phyloP scores from a whole-genome alignment of 2,797 vertebrate genomes.

The Myotis findleyi region DNA sequence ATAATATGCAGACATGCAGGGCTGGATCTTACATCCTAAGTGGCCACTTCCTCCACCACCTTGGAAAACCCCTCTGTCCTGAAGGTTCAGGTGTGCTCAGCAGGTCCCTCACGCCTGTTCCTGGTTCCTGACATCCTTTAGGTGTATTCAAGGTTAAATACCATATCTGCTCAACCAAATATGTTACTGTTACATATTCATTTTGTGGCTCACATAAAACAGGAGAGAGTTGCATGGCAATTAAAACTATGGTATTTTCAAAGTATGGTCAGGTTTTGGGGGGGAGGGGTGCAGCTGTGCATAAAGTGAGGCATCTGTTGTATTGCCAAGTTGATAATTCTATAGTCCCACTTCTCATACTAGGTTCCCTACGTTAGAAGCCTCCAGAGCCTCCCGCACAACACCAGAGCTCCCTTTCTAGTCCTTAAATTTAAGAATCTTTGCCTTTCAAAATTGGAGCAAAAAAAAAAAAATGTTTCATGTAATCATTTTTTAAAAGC shows the following conservation, averaged over 20 bases:
- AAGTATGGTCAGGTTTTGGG: not conserved
- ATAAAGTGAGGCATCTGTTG: constrained; percentile 33
- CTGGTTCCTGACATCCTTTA: not conserved
- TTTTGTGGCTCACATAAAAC: constrained; percentile 45
- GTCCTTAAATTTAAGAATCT: not conserved
- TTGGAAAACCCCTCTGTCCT: constrained; percentile 21
- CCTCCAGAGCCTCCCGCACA: not conserved
- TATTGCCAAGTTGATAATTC: not conserved
- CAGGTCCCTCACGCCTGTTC: not conserved
- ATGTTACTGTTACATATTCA: constrained; percentile 29
- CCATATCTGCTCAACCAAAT: constrained; percentile 12
- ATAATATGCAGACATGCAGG: not conserved
- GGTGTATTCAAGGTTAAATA: constrained; percentile 37
- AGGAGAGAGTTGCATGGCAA: constrained; percentile 38
- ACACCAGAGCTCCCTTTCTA: not conserved
- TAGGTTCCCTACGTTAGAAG: constrained; percentile 48
- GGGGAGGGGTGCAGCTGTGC: not conserved
- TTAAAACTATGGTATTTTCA: constrained; percentile 56
- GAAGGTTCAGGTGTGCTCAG: not conserved
- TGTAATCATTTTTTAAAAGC: not conserved
- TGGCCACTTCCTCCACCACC: not conserved
- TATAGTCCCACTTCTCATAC: constrained; percentile 33
- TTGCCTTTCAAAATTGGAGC: constrained; percentile 49
- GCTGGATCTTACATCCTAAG: not conserved
- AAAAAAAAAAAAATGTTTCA: constrained; percentile 3